A percentile compares a stretch with the other conserved stretches of the same genome.
Evolutionary conservation across 2,888 invertebrate genomes (phyloP).

Genomic region (Lithophane leautieri): DNA sequence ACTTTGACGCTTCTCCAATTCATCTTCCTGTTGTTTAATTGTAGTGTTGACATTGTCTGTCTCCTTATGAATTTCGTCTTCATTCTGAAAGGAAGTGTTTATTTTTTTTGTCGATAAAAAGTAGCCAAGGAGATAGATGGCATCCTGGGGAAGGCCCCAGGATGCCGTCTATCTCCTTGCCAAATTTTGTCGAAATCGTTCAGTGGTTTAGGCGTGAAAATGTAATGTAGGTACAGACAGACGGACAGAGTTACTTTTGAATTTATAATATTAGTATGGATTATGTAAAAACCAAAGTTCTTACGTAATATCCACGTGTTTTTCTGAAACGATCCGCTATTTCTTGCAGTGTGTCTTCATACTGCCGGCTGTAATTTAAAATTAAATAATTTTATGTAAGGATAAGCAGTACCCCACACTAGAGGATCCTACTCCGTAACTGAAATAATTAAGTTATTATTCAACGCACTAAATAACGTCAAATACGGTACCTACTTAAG

Average conservation of each 20-base stretch:
- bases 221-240: too few species aligned
- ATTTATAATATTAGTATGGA: too few species aligned
- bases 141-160: too few species aligned
- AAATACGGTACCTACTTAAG: not conserved
- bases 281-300: slow-evolving; percentile 43
- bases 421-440: not conserved
- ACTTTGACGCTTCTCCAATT: slow-evolving; percentile 67
- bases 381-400: not conserved
- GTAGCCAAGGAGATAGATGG: too few species aligned
- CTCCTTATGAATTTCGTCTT: slow-evolving; percentile 74
- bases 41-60: slow-evolving; percentile 66
- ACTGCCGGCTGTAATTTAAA: slow-evolving; percentile 75
- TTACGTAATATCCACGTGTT: slow-evolving; percentile 77
- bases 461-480: not conserved
- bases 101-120: too few species aligned
- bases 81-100: too few species aligned
- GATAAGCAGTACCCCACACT: not conserved
- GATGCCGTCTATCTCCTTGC: too few species aligned
- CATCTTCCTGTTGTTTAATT: slow-evolving; percentile 68
- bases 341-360: slow-evolving; percentile 78
- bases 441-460: not conserved
- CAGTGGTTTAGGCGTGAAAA: too few species aligned
- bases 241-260: too few species aligned
- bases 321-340: slow-evolving; percentile 79
- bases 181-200: too few species aligned